phyloP scores from a whole-genome alignment of 2,113 vertebrate genomes.

The Gymnarchus niloticus region DNA sequence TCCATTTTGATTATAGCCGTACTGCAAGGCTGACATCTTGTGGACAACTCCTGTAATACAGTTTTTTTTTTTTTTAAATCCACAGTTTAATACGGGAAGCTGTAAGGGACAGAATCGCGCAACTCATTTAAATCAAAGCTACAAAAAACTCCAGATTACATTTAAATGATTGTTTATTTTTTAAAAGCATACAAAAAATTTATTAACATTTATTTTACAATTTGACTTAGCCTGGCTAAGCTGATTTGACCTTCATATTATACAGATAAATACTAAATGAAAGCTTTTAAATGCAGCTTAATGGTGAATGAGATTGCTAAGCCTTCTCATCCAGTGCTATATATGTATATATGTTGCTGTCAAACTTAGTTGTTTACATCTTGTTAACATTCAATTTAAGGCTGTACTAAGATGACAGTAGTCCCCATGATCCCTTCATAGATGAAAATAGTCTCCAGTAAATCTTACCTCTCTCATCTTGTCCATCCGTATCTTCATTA shows the following conservation, averaged over 20 bases:
- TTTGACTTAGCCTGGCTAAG: too few relatives aligned
- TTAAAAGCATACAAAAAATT: neutral
- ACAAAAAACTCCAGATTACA: neutral
- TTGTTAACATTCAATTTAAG: neutral
- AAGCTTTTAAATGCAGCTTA: too few relatives aligned
- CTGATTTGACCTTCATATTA: too few relatives aligned
- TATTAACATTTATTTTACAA: too few relatives aligned
- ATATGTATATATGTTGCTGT: neutral
- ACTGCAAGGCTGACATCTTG: conserved; percentile 19
- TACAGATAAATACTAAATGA: too few relatives aligned
- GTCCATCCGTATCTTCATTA: neutral
- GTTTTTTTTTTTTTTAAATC: neutral
- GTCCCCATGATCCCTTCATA: neutral
- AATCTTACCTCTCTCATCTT: neutral
- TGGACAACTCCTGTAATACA: neutral
- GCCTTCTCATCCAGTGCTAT: neutral
- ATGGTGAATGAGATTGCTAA: too few relatives aligned
- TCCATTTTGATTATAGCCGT: neutral
- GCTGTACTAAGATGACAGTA: neutral
- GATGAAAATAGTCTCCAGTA: neutral
- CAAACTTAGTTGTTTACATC: neutral
- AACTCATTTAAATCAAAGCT: neutral
- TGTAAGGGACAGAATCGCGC: neutral
- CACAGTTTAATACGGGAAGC: neutral
- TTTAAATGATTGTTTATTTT: neutral